Evolutionary conservation across 1,140 invertebrate genomes (phyloP), one percentile per base, ranked within the genome.

Genomic region (Tetraneura akinire): DNA sequence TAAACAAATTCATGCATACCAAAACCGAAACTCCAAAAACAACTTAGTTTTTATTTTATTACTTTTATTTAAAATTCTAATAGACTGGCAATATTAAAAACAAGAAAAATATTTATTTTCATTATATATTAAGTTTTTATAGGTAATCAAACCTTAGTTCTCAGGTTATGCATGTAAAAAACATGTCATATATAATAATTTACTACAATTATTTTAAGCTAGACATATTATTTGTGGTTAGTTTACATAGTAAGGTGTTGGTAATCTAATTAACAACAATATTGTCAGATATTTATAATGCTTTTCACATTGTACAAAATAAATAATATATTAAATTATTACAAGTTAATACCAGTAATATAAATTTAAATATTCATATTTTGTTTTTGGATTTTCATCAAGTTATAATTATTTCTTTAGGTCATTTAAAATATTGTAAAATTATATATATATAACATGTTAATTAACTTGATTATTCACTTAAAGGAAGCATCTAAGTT

Each of bases 241-340:
- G n/a, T 60, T 78, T 62, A 3, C 16, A 78, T 26, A 62, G 74
- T 78, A 78, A 60, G 74, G 55, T 78, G 74, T 78, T 78, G 74
- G 55, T 37, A 26, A 78, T 57, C 45, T 23, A 62, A 62, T 29
- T 78, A 78, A 78, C 23, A 47, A 62, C 53, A 78, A 60, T 62
- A 9, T 13, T 29, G 21, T 37, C 32, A 37, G 11, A 47, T 60
- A 78, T 42, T 26, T 45, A 10, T 62, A 76, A 55, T 21, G 51
- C 51, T 60, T 78, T 78, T 78, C 62, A 78, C 32, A 62, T 55
- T 60, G 37, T 78, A 62, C 18, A 60, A 62, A n/a, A 60, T 78
- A 76, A 32, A 57, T 60, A 37, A 37, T 57, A 47, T 53, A 53
- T 45, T n/a, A n/a, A n/a, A n/a, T n/a, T n/a, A n/a, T n/a, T n/a